Base-by-base conservation (phyloP, 1,140 invertebrate species). In the Pogonognathellus flavescens region DNA sequence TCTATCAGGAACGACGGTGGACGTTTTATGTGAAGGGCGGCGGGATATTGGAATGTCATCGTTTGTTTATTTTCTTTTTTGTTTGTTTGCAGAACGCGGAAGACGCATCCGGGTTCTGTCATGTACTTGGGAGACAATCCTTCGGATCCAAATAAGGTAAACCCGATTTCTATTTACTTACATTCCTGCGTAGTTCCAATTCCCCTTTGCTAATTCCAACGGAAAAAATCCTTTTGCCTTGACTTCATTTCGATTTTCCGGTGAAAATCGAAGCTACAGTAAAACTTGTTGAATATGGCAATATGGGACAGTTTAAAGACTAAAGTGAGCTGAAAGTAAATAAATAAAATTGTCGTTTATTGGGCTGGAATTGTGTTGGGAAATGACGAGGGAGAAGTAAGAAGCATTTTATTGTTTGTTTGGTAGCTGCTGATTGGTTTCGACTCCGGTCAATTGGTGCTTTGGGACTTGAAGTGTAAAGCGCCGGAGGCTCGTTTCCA, bases 121-220 rank as follows among this genome's bases (percentile, higher is more conserved):
- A 95, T 99, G 89, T 97, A 98, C 92, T 94, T 99, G 89, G 96
- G 96, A 92, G 98, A 99, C 93, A 97, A 97, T 92, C 97, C 97
- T 88, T 92, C 96, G 90, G 97, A 99, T 92, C 93, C 96, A 88
- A 97, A 95, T 92, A 98, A 98, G 94, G 97, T 98, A 93, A 82
- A 52, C n/a, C 5, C 25, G 4, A 81, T 81, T 70, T 8, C 31
- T 41, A 41, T 80, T 8, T 25, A 6, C 31, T 41, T 41, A 41
- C n/a, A n/a, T n/a, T 41, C 31, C 31, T 41, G n/a, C 31, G 6
- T 6, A 41, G 31, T 41, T 6, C 31, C 1, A 41, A 41, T 41
- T 41, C 31, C 31, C 31, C 31, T 41, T 6, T 41, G 31, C 31
- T 41, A 41, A 41, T 41, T 41, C 6, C 31, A 41, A 41, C 6